phyloP scores from a whole-genome alignment of 2,113 vertebrate genomes.

The human (Homo sapiens) region GRCh38 chr16:5786501-5787000 shows the following conservation, averaged over 20 bases:
- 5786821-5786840: not conserved
- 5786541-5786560: not conserved
- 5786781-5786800: not conserved
- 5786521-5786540: not conserved
- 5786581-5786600: not conserved
- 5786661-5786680: not conserved
- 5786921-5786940: no score
- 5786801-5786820: not conserved
- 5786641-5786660: not conserved
- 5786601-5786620: not conserved
- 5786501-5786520: not conserved
- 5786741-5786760: not conserved
- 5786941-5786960: no score
- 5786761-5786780: not conserved
- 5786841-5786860: not conserved
- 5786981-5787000: fast-evolving
- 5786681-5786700: not conserved
- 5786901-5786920: no score
- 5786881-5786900: no score
- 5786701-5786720: not conserved
- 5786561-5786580: not conserved
- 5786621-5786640: not conserved
- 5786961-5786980: no score
- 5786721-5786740: not conserved
- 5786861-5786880: fast-evolving